Percentiles rank a stretch among this genome's conserved stretches.
phyloP scores from a whole-genome alignment of 1,140 invertebrate species.

The Drosophila kepulauana region DNA sequence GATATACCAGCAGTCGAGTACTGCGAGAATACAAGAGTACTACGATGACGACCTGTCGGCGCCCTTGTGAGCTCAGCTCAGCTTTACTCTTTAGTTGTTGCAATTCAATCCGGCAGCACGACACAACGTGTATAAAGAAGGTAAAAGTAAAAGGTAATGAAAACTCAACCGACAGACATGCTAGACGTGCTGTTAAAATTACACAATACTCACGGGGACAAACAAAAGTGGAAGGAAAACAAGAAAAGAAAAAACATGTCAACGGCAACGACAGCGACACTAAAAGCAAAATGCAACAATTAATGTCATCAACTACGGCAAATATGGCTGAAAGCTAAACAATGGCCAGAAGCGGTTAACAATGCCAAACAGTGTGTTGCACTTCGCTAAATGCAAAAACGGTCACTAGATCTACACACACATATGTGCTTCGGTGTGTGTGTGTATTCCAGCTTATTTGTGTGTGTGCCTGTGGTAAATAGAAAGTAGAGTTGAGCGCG shows the following conservation, averaged over 20 bases:
- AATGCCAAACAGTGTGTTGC: conserved; percentile 68
- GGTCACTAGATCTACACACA: conserved; percentile 43
- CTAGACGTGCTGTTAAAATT: conserved; percentile 36
- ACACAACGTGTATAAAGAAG: neutral
- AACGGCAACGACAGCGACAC: neutral
- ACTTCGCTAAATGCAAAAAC: conserved; percentile 56
- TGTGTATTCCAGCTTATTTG: conserved; percentile 1
- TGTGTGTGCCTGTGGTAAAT: conserved; percentile 11
- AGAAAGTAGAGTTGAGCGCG: neutral
- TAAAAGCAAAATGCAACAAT: conserved; percentile 69
- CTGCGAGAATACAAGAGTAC: neutral
- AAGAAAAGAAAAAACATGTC: neutral
- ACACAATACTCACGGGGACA: conserved; percentile 20
- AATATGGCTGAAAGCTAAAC: conserved; percentile 63
- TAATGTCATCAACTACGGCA: conserved; percentile 71
- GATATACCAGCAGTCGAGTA: conserved; percentile 34
- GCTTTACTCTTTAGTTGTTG: conserved; percentile 6
- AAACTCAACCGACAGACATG: conserved; percentile 8
- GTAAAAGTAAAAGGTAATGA: conserved; percentile 32
- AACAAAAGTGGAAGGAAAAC: conserved; percentile 24
- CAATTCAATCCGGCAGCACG: conserved; percentile 39
- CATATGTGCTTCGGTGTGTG: neutral
- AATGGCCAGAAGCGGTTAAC: conserved; percentile 69
- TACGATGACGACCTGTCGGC: neutral
- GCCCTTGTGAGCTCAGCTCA: conserved; percentile 8